phyloP scores from a whole-genome alignment of 35 echinoderm and acorn worm genomes.

The Ptychodera flava region DNA sequence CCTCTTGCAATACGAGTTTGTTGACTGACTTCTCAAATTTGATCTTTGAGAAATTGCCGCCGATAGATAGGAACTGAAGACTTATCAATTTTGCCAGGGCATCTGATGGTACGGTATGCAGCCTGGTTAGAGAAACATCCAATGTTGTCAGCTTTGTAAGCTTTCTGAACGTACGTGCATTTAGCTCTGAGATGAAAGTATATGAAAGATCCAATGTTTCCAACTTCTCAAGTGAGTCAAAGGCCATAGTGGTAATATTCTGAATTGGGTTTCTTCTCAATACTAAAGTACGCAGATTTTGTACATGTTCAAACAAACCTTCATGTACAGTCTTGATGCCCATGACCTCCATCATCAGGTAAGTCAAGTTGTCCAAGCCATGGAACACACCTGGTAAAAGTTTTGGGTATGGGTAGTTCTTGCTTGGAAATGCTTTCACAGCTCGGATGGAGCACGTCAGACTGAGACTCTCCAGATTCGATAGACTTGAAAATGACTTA shows the following conservation, averaged over 20 bases:
- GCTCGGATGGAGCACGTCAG: too few relatives aligned
- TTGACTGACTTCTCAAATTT: not conserved
- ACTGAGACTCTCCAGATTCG: not conserved
- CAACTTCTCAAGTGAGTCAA: not conserved
- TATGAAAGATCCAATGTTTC: not conserved
- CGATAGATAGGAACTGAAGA: not conserved
- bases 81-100: not conserved
- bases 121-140: not conserved
- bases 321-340: not conserved
- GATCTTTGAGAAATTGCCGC: not conserved
- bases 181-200: not conserved
- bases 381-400: not conserved
- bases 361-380: not conserved
- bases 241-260: not conserved
- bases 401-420: not conserved
- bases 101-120: not conserved
- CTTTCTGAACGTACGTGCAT: not conserved
- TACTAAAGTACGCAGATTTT: not conserved
- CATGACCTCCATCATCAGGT: not conserved
- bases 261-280: not conserved
- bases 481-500: not conserved
- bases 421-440: not conserved
- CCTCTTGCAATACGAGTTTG: not conserved
- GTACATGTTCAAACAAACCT: not conserved
- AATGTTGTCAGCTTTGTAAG: not conserved